phyloP scores from a whole-genome alignment of 2,888 invertebrate species.

The Apamea sordens region DNA sequence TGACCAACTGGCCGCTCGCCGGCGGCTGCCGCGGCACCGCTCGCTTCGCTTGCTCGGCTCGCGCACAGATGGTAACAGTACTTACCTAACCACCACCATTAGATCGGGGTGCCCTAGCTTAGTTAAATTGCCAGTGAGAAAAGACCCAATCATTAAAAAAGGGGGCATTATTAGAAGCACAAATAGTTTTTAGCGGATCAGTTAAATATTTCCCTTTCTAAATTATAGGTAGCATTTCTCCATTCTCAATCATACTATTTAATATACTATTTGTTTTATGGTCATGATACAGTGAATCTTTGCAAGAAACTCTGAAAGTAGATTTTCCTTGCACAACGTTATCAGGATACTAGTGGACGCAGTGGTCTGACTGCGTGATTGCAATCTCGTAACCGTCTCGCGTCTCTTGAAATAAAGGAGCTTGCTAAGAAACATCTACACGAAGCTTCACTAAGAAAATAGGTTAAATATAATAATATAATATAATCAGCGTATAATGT shows the following conservation, averaged over 20 bases:
- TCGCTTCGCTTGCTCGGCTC: not conserved
- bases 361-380: conserved; percentile 20
- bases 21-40: not conserved
- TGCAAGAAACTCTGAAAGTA: not conserved
- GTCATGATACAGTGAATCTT: not conserved
- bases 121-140: not conserved
- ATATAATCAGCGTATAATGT: not conserved
- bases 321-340: conserved; percentile 20
- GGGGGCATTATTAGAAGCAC: no score
- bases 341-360: conserved; percentile 17
- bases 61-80: not conserved
- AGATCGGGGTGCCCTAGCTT: not conserved
- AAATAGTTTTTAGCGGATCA: not conserved
- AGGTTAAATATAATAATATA: not conserved
- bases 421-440: conserved; percentile 18
- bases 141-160: not conserved
- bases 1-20: no score
- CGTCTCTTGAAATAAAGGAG: conserved; percentile 8
- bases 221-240: not conserved
- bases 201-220: not conserved
- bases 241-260: not conserved
- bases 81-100: not conserved
- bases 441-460: not conserved
- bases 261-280: not conserved
- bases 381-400: conserved; percentile 25